Percentiles rank a stretch among this genome's conserved stretches.
phyloP scores from a whole-genome alignment of 2,797 vertebrate species.

The Triplophysa bombifrons region DNA sequence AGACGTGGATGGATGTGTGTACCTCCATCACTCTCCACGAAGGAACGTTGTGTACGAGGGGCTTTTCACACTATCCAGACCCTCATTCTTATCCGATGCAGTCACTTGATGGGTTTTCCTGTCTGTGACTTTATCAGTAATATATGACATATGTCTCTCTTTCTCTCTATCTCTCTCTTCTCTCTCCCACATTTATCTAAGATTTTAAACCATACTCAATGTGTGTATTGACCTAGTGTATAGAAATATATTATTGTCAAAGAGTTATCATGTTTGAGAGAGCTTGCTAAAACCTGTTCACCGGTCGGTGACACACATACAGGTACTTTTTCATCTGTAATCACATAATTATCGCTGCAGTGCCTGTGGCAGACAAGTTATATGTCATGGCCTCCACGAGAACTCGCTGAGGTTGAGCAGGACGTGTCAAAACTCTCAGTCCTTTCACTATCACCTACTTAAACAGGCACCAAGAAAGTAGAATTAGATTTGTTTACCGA shows the following conservation, averaged over 20 bases:
- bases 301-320: slow-evolving; percentile 18
- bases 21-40: slow-evolving; percentile 67
- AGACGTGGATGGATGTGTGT: slow-evolving; percentile 15
- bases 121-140: slow-evolving; percentile 75
- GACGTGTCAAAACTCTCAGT: slow-evolving; percentile 37
- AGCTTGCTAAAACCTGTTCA: slow-evolving; percentile 53
- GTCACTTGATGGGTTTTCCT: slow-evolving; percentile 73
- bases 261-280: slow-evolving; percentile 38
- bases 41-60: slow-evolving; percentile 80
- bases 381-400: slow-evolving; percentile 62
- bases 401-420: slow-evolving; percentile 61
- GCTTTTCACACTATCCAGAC: slow-evolving; percentile 69
- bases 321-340: slow-evolving; percentile 60
- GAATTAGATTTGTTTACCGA: neutral
- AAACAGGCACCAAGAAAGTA: too few species aligned
- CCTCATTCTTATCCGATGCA: slow-evolving; percentile 80
- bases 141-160: slow-evolving; percentile 63
- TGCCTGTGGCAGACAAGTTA: slow-evolving; percentile 59
- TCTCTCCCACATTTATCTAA: neutral
- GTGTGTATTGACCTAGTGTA: neutral
- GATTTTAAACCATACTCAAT: slow-evolving; percentile 27
- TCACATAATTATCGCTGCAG: slow-evolving; percentile 56
- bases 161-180: neutral
- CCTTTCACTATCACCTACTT: neutral
- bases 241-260: slow-evolving; percentile 37